A percentile compares a stretch with the other conserved stretches of the same genome.
Evolutionary conservation across 2,888 invertebrate genomes (phyloP).

Genomic region (Ferrisia virgata): DNA sequence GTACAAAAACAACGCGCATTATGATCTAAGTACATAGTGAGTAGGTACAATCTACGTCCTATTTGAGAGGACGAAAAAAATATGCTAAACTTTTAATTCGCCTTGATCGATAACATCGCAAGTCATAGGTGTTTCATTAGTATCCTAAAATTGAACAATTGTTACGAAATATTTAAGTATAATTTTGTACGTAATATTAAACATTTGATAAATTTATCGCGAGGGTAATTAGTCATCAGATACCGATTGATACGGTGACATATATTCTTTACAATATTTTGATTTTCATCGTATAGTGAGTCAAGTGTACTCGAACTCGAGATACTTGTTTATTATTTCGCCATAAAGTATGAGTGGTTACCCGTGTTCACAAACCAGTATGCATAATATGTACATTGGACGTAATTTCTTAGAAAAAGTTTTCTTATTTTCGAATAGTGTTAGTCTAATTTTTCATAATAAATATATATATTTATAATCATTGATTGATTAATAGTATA

Average conservation of each 20-base stretch:
- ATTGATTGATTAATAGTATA: too few species aligned
- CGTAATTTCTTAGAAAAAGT: too few species aligned
- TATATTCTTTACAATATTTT: neutral
- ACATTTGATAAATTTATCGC: neutral
- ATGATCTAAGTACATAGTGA: too few species aligned
- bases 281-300: neutral
- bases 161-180: neutral
- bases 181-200: neutral
- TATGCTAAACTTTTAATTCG: neutral
- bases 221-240: neutral
- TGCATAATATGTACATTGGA: too few species aligned
- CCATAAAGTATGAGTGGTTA: neutral
- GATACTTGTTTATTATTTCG: neutral
- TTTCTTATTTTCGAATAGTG: too few species aligned
- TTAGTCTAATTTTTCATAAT: too few species aligned
- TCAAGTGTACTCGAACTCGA: neutral
- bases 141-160: neutral
- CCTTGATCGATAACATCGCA: neutral
- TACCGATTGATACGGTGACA: neutral
- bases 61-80: neutral
- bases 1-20: neutral
- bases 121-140: neutral
- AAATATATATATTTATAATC: too few species aligned
- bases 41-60: neutral
- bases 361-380: too few species aligned